These are phyloP conservation scores for Coregonus sp. DNA, from an alignment of 2,797 vertebrate genomes.

Conservation along the genomic window DNA sequence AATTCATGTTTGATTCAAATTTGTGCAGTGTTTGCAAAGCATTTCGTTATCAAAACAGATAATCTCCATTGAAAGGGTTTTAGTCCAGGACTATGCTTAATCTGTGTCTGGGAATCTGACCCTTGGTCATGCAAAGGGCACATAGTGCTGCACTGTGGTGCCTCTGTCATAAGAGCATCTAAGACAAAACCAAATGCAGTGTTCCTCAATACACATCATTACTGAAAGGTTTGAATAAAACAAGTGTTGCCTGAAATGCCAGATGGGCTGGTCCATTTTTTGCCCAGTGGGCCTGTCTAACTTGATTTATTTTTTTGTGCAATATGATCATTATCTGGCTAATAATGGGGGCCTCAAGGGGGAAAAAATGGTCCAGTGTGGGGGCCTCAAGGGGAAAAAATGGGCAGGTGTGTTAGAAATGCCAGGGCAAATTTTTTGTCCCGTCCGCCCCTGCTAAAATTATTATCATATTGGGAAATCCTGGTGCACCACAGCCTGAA, in stretches of 20 bases:
- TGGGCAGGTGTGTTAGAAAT: too few relatives aligned
- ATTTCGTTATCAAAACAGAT: background rate
- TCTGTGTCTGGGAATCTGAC: background rate
- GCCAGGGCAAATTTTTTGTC: too few relatives aligned
- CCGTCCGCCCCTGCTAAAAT: background rate
- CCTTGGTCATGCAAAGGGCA: background rate
- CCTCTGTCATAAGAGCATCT: background rate
- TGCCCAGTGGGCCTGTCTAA: too few relatives aligned
- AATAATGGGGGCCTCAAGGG: too few relatives aligned
- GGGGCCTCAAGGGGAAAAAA: too few relatives aligned
- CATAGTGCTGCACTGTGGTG: background rate
- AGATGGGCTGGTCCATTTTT: too few relatives aligned
- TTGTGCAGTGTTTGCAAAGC: background rate
- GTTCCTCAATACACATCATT: background rate
- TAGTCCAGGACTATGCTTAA: background rate
- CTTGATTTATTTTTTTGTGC: too few relatives aligned
- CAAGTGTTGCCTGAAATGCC: too few relatives aligned
- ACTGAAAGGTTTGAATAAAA: background rate
- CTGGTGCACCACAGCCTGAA: background rate
- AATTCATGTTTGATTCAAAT: background rate
- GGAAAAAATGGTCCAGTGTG: too few relatives aligned
- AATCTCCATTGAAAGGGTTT: background rate
- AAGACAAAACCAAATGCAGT: background rate
- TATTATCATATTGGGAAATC: background rate
- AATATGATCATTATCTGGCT: too few relatives aligned